phyloP scores from a whole-genome alignment of 1,140 invertebrate species.

The Lucilia cuprina region DNA sequence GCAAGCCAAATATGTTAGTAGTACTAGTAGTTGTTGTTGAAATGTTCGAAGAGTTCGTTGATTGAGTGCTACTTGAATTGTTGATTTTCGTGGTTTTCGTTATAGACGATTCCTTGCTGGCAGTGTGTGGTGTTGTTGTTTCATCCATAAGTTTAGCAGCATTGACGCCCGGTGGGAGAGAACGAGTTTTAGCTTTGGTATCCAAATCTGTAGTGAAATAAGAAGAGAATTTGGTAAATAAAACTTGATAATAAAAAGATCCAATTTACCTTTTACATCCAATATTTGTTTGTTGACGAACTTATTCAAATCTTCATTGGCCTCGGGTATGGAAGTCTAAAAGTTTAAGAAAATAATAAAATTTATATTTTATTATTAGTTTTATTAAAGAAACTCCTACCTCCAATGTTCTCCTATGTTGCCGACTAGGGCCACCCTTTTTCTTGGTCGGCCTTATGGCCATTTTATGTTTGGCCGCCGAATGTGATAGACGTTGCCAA shows the following conservation, averaged over 20 bases:
- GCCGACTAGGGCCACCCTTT: constrained; percentile 73
- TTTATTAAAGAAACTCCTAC: constrained; percentile 53
- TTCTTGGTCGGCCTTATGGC: constrained; percentile 77
- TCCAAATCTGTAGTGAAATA: constrained; percentile 44
- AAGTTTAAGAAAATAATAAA: constrained; percentile 1
- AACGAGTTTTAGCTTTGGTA: constrained; percentile 70
- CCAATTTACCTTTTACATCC: constrained; percentile 52
- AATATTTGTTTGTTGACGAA: constrained; percentile 54
- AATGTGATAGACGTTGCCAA: constrained; percentile 74
- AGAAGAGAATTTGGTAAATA: too few relatives aligned
- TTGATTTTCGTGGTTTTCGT: constrained; percentile 29
- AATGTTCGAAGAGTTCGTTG: constrained; percentile 35
- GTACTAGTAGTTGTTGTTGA: constrained; percentile 24
- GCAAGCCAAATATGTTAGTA: constrained; percentile 37
- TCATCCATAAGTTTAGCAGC: constrained; percentile 42
- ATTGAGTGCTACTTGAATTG: constrained; percentile 41
- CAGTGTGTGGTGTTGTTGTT: constrained; percentile 17
- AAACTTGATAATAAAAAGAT: too few relatives aligned
- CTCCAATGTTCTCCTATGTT: constrained; percentile 68
- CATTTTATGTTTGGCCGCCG: constrained; percentile 80
- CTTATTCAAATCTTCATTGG: constrained; percentile 70
- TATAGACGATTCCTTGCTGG: constrained; percentile 34
- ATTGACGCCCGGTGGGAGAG: constrained; percentile 69
- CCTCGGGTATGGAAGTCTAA: constrained; percentile 73
- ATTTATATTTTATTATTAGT: constrained; percentile 41